Base-by-base conservation (phyloP, 2,797 vertebrate genomes). In the Enteromius unitaeniatus region DNA sequence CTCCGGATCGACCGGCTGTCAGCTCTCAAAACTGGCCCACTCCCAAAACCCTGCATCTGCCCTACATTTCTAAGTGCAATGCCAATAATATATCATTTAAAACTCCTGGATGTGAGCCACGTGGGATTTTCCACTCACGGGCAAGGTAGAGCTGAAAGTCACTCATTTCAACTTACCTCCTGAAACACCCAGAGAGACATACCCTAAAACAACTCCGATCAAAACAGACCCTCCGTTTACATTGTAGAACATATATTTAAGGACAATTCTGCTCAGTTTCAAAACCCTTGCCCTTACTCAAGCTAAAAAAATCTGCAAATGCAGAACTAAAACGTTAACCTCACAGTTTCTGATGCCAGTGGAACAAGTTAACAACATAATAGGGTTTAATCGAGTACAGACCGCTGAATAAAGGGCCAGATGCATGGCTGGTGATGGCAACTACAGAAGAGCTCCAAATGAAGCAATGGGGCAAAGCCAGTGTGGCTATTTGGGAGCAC, bases 21-120 rank as follows among this genome's bases (percentile, higher is more conserved):
- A 79, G 67, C 82, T 79, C 79, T 75, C 86, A 86, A 69, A 87
- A 84, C 75, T 70, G 89, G 84, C 85, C 81, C 58, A 64, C 83
- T 83, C 86, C 77, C 70, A 85, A 84, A 86, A 55, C 34, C 26
- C 81, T 47, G 70, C 86, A 84, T 60, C 45, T 91, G 92, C 91
- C 90, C 93, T 89, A 93, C 79, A 93, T 94, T 91, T 85, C 55
- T n/a, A 82, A 85, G 87, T 79, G 78, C 83, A 79, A 82, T 68
- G 87, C 88, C 88, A 91, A 90, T 76, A 90, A 91, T 92, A 81
- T 82, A 91, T 91, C 88, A 93, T 93, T 93, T 91, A 92, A 31
- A 87, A 75, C 77, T 79, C 79, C 69, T 88, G 89, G 87, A 86
- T 23, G 79, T 13, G 78, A 62, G 77, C 82, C 74, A 84, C 5